Evolutionary conservation across 2,888 invertebrate species (phyloP), one percentile per base, ranked within the genome.

Genomic region (Lasioglossum marginatum): DNA sequence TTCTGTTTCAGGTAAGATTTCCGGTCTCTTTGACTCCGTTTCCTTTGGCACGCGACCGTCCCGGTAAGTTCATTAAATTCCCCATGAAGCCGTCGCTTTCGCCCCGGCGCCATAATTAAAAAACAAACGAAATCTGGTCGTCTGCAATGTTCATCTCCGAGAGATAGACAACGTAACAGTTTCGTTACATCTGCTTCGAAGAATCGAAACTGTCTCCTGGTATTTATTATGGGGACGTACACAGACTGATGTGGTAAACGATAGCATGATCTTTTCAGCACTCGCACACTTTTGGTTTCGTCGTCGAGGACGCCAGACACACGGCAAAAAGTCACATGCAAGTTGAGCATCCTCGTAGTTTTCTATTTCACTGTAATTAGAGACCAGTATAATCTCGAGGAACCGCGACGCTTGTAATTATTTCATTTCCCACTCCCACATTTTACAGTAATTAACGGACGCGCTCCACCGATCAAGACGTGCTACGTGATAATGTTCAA

Each of bases 1-100:
- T 87, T 93, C 73, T 93, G 93, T 93, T 93, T 48, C 92, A 93
- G 93, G 93, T 93, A 92, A 93, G 93, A 89, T 86, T 84, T 84
- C 78, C 63, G 79, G 83, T 37, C 79, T 85, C 86, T 89, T 89
- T 90, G 82, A 86, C 79, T 83, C 27, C 78, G 81, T 87, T 85
- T 70, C 81, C 79, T 87, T 87, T 81, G 88, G 81, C 87, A 85
- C 81, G 80, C 86, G 73, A 48, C 68, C 81, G 74, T 79, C 88
- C 82, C 74, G 91, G 92, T 92, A 90, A 91, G 92, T 92, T 92
- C 87, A 89, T 89, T 90, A 86, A 88, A 86, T 84, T 88, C 83
- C 77, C 77, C 75, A 71, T 43, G 70, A 73, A 76, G 40, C 48
- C 34, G 78, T 68, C 43, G 71, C 79, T 81, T 80, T 75, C 10